Percentiles rank a stretch among this genome's conserved stretches.
Evolutionary conservation across 2,888 invertebrate genomes (phyloP).

Genomic region (Bhutanitis thaidina): DNA sequence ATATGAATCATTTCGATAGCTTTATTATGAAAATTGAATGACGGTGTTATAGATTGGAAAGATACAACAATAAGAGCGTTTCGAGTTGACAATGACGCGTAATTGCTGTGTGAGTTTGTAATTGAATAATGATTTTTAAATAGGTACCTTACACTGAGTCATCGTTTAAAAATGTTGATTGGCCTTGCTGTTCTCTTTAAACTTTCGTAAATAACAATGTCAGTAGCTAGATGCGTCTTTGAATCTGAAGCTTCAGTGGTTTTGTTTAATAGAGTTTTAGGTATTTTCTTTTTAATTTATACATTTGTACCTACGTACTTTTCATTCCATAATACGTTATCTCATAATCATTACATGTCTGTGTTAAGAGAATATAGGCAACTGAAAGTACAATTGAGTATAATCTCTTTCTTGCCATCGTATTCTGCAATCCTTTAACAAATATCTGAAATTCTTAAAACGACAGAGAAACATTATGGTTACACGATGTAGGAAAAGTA

Average conservation of each 20-base stretch:
- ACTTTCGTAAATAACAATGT: constrained; percentile 22
- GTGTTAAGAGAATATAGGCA: too few relatives aligned
- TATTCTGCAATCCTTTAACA: constrained; percentile 20
- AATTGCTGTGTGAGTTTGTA: constrained; percentile 69
- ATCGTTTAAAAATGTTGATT: constrained; percentile 60
- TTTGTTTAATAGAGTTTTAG: background rate
- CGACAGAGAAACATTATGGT: constrained; percentile 24
- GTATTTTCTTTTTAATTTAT: too few relatives aligned
- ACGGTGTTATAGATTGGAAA: constrained; percentile 60
- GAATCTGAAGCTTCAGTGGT: constrained; percentile 1
- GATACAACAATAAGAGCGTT: constrained; percentile 55
- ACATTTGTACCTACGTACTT: too few relatives aligned
- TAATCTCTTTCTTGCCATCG: constrained; percentile 16
- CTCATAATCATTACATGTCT: too few relatives aligned
- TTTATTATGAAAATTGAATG: constrained; percentile 66
- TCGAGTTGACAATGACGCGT: constrained; percentile 72
- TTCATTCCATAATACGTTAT: too few relatives aligned
- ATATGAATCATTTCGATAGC: constrained; percentile 66
- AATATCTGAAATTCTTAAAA: constrained; percentile 21
- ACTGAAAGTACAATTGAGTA: constrained; percentile 5
- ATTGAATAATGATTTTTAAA: constrained; percentile 66
- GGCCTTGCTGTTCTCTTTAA: constrained; percentile 36
- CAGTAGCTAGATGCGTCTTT: constrained; percentile 13
- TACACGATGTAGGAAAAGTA: constrained; percentile 22
- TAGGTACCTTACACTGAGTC: constrained; percentile 59